Base-by-base conservation (phyloP, 2,888 invertebrate genomes). In the Lottia gigantea region DNA sequence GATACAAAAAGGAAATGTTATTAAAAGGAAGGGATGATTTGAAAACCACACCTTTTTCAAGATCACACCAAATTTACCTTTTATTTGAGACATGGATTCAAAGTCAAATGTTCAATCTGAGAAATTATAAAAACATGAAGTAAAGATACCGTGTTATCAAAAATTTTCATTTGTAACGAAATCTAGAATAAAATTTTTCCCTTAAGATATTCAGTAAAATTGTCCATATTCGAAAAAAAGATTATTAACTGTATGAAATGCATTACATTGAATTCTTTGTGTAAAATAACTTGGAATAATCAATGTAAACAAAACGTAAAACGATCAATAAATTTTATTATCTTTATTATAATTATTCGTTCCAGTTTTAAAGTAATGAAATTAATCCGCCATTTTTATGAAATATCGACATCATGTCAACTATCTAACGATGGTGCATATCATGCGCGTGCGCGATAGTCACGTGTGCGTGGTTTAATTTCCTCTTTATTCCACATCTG, bases 401-500 rank as follows among this genome's bases (percentile, higher is more conserved):
- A 55, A 23, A 55, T 55, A 55, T 55, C 23, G 55, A 55, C 55
- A 23, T 55, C 55, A 19, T 55, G 55, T 55, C 55, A 55, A 23
- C 19, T 55, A 19, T 55, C 19, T 14, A 23, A 23, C 55, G 55
- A 12, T 23, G 11, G 55, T 19, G 55, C 23, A 55, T 55, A 23
- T 55, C 23, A 23, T 55, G 55, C 55, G 55, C 55, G 23, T 55
- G 55, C 55, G 55, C 55, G 23, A 19, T 55, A 23, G 55, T 62
- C 46, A 45, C 45, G 45, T 62, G 67, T 46, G 62, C 26, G 46
- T 62, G 67, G 67, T 68, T 68, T 68, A 68, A 68, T 68, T 68
- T 68, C 67, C 67, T 62, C 46, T 68, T 23, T 46, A 46, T 46
- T 68, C 67, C 26, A 25, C 62, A n/a, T 45, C 55, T 55, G 55